phyloP scores from a whole-genome alignment of 2,888 invertebrate species.

The Chaetogeoica ovagalla region DNA sequence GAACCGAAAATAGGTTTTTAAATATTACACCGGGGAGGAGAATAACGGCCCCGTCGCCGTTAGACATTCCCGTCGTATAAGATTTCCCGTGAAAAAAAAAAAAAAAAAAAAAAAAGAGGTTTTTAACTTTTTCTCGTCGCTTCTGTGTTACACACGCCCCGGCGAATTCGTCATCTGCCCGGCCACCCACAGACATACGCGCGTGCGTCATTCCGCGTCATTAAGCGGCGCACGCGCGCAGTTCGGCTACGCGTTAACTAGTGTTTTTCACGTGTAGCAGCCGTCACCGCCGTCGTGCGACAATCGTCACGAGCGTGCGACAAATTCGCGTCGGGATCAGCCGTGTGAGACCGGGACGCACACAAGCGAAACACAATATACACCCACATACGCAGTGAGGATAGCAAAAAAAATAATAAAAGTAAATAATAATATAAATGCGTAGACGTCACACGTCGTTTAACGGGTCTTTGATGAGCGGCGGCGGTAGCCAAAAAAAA shows the following conservation, averaged over 20 bases:
- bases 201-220: background rate
- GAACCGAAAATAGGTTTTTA: too few relatives aligned
- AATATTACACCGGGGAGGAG: too few relatives aligned
- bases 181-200: slow-evolving; percentile 30
- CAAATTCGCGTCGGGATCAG: slow-evolving; percentile 35
- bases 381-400: background rate
- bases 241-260: background rate
- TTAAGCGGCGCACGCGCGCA: background rate
- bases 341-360: slow-evolving; percentile 21
- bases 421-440: background rate
- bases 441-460: slow-evolving; percentile 49
- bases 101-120: too few relatives aligned
- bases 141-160: background rate
- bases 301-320: slow-evolving; percentile 37
- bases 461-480: slow-evolving; percentile 52
- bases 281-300: slow-evolving; percentile 23
- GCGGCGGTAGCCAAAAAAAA: slow-evolving; percentile 5
- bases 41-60: too few relatives aligned
- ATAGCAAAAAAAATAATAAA: background rate
- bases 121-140: too few relatives aligned
- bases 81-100: too few relatives aligned
- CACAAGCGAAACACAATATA: slow-evolving; percentile 1
- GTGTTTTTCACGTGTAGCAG: slow-evolving; percentile 42
- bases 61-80: too few relatives aligned
- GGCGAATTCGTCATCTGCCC: slow-evolving; percentile 13